phyloP scores from a whole-genome alignment of 2,888 invertebrate genomes.

The Oscheius onirici region DNA sequence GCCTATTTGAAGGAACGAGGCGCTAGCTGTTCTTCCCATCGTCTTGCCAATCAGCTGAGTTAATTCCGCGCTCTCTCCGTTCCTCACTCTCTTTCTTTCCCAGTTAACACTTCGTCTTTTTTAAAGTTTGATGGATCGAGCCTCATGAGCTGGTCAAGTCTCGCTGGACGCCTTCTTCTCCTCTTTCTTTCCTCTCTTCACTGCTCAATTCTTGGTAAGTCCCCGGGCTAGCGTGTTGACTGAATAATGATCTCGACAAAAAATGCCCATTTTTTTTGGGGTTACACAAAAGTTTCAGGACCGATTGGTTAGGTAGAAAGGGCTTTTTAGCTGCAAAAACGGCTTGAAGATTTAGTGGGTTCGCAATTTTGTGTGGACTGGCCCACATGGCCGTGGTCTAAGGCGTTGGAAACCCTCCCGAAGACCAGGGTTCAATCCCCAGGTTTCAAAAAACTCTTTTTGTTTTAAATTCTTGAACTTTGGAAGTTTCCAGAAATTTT shows the following conservation, averaged over 20 bases:
- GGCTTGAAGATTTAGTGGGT: too few species aligned
- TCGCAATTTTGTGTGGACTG: too few species aligned
- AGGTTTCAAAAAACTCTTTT: too few species aligned
- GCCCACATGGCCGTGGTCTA: too few species aligned
- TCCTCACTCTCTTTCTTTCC: not conserved
- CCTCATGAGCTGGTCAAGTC: not conserved
- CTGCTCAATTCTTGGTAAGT: conserved; percentile 12
- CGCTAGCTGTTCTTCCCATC: not conserved
- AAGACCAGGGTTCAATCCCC: too few species aligned
- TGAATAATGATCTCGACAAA: not conserved
- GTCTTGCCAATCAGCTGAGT: conserved; percentile 21
- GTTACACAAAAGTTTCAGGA: not conserved
- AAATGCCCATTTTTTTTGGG: not conserved
- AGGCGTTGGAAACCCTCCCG: too few species aligned
- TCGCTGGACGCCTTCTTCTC: not conserved
- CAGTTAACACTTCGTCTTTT: not conserved
- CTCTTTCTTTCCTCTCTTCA: not conserved
- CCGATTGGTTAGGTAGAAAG: too few species aligned
- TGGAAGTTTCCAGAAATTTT: too few species aligned
- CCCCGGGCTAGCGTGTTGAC: not conserved
- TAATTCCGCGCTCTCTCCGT: conserved; percentile 10
- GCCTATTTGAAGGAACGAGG: not conserved
- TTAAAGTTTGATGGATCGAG: not conserved
- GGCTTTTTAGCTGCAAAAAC: too few species aligned
- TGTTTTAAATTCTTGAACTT: too few species aligned